Evolutionary conservation across 2,888 invertebrate genomes (phyloP).

Genomic region (Campoplex nolae): DNA sequence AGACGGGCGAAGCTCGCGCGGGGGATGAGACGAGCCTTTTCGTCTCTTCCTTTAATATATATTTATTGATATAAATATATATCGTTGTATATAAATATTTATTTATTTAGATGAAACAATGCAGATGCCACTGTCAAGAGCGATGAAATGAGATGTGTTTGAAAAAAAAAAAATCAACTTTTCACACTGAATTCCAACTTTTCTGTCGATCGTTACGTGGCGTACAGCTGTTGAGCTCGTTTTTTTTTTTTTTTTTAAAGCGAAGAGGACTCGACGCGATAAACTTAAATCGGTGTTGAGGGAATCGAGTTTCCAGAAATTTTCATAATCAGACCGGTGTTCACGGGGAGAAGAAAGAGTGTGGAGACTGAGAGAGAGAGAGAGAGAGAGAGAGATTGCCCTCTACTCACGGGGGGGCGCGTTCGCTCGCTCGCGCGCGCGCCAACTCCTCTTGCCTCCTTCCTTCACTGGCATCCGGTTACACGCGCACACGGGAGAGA

Average conservation of each 20-base stretch:
- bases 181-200: not conserved
- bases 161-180: not conserved
- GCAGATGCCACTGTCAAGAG: conserved; percentile 55
- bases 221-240: conserved; percentile 1
- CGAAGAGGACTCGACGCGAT: not conserved
- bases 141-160: conserved; percentile 44
- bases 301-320: conserved; percentile 33
- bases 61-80: not conserved
- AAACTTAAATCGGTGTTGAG: not conserved
- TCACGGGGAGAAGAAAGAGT: not conserved
- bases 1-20: conserved; percentile 29
- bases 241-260: not conserved
- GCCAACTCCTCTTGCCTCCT: conserved; percentile 56
- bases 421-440: conserved; percentile 44
- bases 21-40: conserved; percentile 23
- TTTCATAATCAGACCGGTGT: conserved; percentile 19
- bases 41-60: not conserved
- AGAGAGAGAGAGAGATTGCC: conserved; percentile 22
- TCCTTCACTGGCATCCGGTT: conserved; percentile 70
- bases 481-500: conserved; percentile 56
- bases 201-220: not conserved
- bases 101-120: not conserved
- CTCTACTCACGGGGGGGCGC: conserved; percentile 51
- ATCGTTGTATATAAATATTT: not conserved
- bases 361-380: conserved; percentile 2